Conservation (phyloP, 2,113 vertebrate genomes). For the Etheostoma spectabile region DNA sequence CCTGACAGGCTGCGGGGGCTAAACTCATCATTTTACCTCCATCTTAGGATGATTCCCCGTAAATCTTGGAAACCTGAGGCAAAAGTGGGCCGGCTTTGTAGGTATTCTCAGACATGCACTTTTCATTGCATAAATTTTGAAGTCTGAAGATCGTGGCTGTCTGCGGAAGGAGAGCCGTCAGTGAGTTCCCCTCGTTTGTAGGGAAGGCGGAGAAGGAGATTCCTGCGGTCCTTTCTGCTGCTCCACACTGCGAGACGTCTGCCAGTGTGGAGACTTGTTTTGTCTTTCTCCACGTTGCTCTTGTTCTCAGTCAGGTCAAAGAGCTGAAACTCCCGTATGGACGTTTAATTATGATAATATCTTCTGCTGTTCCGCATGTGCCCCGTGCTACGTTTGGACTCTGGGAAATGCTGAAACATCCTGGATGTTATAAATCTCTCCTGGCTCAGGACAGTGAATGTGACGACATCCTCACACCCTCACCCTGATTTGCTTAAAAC, state of each 20-base stretch:
- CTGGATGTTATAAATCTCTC: constrained; percentile 19
- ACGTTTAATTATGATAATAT: constrained; percentile 54
- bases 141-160: not conserved
- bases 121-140: constrained; percentile 6
- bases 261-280: not conserved
- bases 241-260: constrained; percentile 9
- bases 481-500: not conserved
- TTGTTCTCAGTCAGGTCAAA: constrained; percentile 19
- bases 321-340: not conserved
- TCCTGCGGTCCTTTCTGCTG: constrained; percentile 13
- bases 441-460: not conserved
- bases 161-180: not conserved
- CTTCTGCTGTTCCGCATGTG: not conserved
- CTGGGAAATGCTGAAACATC: not conserved
- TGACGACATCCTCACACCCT: not conserved
- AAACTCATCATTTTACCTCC: not conserved
- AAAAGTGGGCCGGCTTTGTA: not conserved
- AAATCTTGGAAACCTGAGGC: constrained; percentile 1
- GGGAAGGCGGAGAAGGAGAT: constrained; percentile 5
- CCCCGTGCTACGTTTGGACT: not conserved
- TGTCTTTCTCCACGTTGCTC: not conserved
- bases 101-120: constrained; percentile 8
- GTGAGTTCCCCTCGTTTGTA: not conserved
- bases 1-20: constrained; percentile 17
- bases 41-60: not conserved